Evolutionary conservation across 2,113 vertebrate genomes (phyloP), one percentile per base, ranked within the genome.

Genomic region (Murina feae): DNA sequence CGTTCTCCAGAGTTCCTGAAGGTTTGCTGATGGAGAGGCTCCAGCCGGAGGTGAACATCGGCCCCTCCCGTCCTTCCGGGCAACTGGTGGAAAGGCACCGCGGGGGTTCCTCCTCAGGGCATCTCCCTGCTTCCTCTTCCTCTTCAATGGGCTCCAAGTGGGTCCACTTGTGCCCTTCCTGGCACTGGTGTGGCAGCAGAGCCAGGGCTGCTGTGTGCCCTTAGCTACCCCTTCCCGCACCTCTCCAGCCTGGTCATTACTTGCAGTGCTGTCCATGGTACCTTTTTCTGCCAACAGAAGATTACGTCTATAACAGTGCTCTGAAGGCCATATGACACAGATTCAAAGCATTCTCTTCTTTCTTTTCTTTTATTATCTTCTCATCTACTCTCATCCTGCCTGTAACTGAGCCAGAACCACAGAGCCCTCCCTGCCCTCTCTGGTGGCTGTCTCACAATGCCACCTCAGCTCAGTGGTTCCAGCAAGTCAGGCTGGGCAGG

Each of bases 241-340:
- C 32, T 71, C 87, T 11, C 18, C 28, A 20, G 16, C 32, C 65
- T 93, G 69, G n/a, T 12, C 58, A 47, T 63, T 30, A 65, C 75
- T 96, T 76, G 58, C 63, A 89, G 1, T 51, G 44, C 14, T 32
- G 21, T 78, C 4, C 0, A 81, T 68, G 14, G 14, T 63, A 69
- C 44, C n/a, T 95, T 76, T 91, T 93, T 89, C 49, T 75, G 55
- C n/a, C 80, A 91, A 25, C 68, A 30, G 60, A 68, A 84, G 32
- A 66, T 87, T 87, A 93, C 75, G 49, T 80, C 17, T 81, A 78
- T 49, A 47, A 76, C 80, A 94, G 58, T 76, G 71, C 90, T 72
- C 87, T 80, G 87, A 81, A 81, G 91, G 90, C 90, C 87, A 80
- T 55, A 32, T 49, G 79, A 65, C 14, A 55, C 11, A 32, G 74